Evolutionary conservation across 64 coral and sea anemone genomes (phyloP).

Genomic region (Hydrozoanthus tunicans): DNA sequence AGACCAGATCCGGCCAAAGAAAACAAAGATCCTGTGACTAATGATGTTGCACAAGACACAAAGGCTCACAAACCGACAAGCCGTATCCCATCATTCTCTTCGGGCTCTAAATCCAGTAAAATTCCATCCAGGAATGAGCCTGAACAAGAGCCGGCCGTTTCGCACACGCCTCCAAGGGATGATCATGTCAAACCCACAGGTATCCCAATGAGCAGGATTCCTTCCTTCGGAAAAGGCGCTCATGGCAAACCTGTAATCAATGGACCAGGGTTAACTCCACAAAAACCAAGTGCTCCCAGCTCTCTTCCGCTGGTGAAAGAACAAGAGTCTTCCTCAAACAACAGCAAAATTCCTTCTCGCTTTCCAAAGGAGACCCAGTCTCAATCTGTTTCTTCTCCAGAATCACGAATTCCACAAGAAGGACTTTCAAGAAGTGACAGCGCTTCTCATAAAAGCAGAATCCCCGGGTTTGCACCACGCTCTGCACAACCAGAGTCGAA

Average conservation of each 20-base stretch:
- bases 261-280: constrained; percentile 21
- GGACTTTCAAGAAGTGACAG: constrained; percentile 22
- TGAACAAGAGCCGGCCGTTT: background rate
- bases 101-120: constrained; percentile 37
- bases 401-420: constrained; percentile 2
- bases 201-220: constrained; percentile 51
- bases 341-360: constrained; percentile 39
- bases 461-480: background rate
- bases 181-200: constrained; percentile 41
- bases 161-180: background rate
- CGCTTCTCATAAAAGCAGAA: constrained; percentile 41
- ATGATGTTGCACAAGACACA: background rate
- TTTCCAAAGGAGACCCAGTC: constrained; percentile 18
- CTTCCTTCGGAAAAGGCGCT: constrained; percentile 49
- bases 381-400: background rate
- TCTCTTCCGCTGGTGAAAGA: constrained; percentile 22
- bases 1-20: constrained; percentile 43
- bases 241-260: constrained; percentile 15
- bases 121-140: constrained; percentile 15
- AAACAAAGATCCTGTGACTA: constrained; percentile 47
- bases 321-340: background rate
- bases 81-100: constrained; percentile 44
- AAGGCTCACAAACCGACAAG: constrained; percentile 1
- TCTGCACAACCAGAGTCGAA: constrained; percentile 21
- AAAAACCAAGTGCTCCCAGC: background rate